Conservation (phyloP, 1,140 invertebrate genomes). For the Adoxophyes honmai region DNA sequence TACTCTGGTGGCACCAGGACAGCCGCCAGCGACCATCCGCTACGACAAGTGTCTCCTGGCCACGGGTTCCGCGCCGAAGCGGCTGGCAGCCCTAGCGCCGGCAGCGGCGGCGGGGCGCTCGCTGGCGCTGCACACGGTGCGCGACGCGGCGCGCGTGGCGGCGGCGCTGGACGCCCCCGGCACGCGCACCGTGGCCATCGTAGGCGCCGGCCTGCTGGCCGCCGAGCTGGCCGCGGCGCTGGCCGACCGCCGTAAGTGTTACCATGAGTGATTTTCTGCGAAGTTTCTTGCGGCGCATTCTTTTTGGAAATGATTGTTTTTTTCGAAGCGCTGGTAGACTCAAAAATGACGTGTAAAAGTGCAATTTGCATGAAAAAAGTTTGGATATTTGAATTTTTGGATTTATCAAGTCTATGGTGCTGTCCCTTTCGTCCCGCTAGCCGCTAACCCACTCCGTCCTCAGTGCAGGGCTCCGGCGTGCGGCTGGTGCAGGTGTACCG, state of each 20-base stretch:
- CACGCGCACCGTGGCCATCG: constrained; percentile 6
- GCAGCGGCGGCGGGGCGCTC: constrained; percentile 18
- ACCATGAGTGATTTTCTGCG: too few species aligned
- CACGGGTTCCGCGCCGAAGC: constrained; percentile 1
- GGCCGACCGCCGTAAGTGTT: constrained; percentile 28
- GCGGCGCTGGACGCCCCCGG: background rate
- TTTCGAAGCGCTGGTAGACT: too few species aligned
- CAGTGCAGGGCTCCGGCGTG: constrained; percentile 25
- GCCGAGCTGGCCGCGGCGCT: constrained; percentile 50
- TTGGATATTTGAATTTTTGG: too few species aligned
- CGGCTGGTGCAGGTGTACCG: constrained; percentile 40
- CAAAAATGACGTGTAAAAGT: too few species aligned
- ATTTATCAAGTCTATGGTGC: too few species aligned
- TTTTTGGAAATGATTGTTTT: too few species aligned
- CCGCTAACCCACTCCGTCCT: too few species aligned
- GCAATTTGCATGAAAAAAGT: too few species aligned
- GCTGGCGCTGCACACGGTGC: constrained; percentile 17
- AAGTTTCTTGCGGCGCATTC: too few species aligned
- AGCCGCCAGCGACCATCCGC: background rate
- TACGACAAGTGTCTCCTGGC: constrained; percentile 17
- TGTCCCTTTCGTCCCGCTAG: too few species aligned
- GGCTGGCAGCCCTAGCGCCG: constrained; percentile 11
- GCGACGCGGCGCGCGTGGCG: background rate
- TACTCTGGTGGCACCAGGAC: background rate
- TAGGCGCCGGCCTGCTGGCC: constrained; percentile 38